Evolutionary conservation across 2,888 invertebrate species (phyloP), one percentile per base, ranked within the genome.

Genomic region (Chamaedrilus cognettii): DNA sequence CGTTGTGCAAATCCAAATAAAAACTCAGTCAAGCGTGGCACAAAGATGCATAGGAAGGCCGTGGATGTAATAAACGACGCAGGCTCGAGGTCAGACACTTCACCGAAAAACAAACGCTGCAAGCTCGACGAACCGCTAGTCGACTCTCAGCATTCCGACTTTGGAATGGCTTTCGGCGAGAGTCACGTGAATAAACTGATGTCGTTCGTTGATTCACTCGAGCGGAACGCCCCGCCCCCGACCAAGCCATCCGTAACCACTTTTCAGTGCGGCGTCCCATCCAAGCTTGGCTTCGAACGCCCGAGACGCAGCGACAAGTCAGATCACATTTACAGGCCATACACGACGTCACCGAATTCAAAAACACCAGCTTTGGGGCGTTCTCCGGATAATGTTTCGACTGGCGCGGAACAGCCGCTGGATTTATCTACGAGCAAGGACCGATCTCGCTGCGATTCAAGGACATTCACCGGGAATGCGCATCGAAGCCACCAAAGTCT

Each of bases 161-260:
- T 19, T 11, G 42, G 19, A n/a, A n/a, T n/a, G n/a, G 42, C 11
- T 11, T 52, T 52, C 26, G 64, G 30, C 28, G 67, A 67, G 49
- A 67, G 63, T 51, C 67, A 67, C 64, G 67, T 67, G 26, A 67
- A 57, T 35, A 67, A 62, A 33, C 34, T 67, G 31, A 63, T 62
- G 55, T 64, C 63, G 3, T 67, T 67, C 28, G 67, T 67, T n/a
- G 67, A 67, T 32, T 67, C 67, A 2, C 59, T 67, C 42, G 63
- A 52, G 15, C 11, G 42, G 19, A 15, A 11, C 11, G 19, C 11
- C 11, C 11, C 19, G 11, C 42, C 42, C 11, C 11, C 11, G 19
- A 42, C 11, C 42, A 42, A 19, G 19, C 11, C 42, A 15, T 42
- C 11, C 19, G 11, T 42, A 19, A 11, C 7, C 23, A 42, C 42